Percentiles rank a stretch among this genome's conserved stretches.
phyloP scores from a whole-genome alignment of 2,113 vertebrate genomes.

The Ploceus nigricollis region DNA sequence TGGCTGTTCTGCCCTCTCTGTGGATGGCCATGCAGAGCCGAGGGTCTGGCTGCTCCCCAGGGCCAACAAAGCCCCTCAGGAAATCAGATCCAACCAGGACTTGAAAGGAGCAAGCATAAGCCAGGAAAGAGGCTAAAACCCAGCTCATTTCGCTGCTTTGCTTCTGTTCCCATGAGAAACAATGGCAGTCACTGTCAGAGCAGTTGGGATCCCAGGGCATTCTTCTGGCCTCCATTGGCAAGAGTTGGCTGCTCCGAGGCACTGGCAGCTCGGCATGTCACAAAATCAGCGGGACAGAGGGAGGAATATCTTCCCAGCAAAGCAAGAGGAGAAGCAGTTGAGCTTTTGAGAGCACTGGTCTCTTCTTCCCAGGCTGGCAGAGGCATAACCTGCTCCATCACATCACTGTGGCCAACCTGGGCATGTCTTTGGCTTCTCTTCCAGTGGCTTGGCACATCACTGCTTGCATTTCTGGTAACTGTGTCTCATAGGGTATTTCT shows the following conservation, averaged over 20 bases:
- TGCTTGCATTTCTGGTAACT: neutral
- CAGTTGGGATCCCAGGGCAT: neutral
- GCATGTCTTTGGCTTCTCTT: neutral
- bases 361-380: neutral
- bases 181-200: conserved; percentile 13
- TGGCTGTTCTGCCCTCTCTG: neutral
- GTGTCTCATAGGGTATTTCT: neutral
- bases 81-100: neutral
- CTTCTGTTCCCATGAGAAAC: conserved; percentile 43
- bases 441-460: neutral
- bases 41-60: neutral
- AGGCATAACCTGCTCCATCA: neutral
- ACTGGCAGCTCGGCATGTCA: neutral
- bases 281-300: neutral
- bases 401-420: neutral
- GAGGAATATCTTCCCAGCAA: neutral
- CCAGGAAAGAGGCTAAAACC: conserved; percentile 16
- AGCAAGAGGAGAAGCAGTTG: neutral
- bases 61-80: neutral
- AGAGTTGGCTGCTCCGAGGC: neutral
- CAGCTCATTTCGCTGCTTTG: neutral
- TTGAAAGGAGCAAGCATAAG: neutral
- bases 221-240: neutral
- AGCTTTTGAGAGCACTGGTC: neutral
- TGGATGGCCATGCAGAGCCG: accelerated